Percentiles rank a stretch among this genome's conserved stretches.
phyloP scores from a whole-genome alignment of 2,888 invertebrate species.

The Fragum sueziense region DNA sequence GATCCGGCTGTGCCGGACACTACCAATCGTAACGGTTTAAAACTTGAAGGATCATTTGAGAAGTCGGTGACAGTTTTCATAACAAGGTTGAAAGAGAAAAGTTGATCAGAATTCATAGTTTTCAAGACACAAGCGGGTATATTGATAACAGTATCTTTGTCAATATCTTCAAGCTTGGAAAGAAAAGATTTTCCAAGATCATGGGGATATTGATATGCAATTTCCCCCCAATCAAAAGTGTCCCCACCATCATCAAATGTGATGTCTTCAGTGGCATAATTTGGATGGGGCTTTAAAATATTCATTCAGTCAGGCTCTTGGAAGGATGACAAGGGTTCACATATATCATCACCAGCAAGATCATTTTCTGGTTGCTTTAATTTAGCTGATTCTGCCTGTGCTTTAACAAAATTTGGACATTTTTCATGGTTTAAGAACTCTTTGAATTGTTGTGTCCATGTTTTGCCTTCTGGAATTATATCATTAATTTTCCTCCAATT shows the following conservation, averaged over 20 bases:
- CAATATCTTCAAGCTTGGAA: too few species aligned
- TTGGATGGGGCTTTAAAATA: slow-evolving; percentile 25
- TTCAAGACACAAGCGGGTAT: too few species aligned
- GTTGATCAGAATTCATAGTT: slow-evolving; percentile 56
- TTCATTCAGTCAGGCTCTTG: slow-evolving; percentile 62
- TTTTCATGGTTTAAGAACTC: slow-evolving; percentile 37
- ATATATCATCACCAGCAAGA: neutral
- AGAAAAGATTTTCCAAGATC: slow-evolving; percentile 28
- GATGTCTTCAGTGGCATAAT: slow-evolving; percentile 39
- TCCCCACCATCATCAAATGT: slow-evolving; percentile 53
- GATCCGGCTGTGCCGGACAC: slow-evolving; percentile 60
- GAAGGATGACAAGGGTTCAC: too few species aligned
- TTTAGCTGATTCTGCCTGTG: slow-evolving; percentile 49
- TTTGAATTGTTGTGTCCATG: slow-evolving; percentile 50
- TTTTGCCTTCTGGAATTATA: slow-evolving; percentile 46
- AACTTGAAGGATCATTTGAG: slow-evolving; percentile 8
- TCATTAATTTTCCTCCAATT: slow-evolving; percentile 56
- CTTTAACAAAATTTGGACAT: slow-evolving; percentile 57
- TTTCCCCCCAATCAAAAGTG: slow-evolving; percentile 38
- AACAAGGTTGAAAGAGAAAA: slow-evolving; percentile 57
- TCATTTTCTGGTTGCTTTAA: neutral
- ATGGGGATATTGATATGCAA: slow-evolving; percentile 24
- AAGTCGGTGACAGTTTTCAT: slow-evolving; percentile 42
- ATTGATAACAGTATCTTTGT: too few species aligned
- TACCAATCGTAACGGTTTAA: slow-evolving; percentile 46